Percentiles rank a stretch among this genome's conserved stretches.
phyloP scores from a whole-genome alignment of 2,113 vertebrate species.

The Aegotheles bennettii region DNA sequence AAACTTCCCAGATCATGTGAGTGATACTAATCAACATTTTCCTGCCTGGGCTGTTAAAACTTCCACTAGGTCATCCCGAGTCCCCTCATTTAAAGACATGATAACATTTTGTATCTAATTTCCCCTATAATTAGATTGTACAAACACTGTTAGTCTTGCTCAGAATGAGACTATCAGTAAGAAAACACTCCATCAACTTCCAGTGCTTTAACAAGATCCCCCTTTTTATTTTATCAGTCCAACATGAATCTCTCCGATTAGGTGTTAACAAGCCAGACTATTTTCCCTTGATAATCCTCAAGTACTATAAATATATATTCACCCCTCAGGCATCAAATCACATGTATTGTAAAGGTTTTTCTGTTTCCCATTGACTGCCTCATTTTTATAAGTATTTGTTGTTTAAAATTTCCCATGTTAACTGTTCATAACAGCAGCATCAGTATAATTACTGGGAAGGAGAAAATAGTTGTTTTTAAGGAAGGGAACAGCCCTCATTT shows the following conservation, averaged over 20 bases:
- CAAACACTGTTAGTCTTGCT: background rate
- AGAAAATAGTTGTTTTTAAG: background rate
- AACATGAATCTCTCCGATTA: constrained; percentile 4
- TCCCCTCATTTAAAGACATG: background rate
- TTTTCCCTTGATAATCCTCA: background rate
- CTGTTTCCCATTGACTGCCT: background rate
- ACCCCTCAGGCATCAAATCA: background rate
- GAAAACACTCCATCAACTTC: constrained; percentile 21
- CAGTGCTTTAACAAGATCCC: background rate
- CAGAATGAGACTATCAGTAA: background rate
- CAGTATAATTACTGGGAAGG: background rate
- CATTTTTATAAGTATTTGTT: background rate
- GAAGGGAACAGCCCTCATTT: background rate
- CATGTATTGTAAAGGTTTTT: background rate
- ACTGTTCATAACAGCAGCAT: background rate
- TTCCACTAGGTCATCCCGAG: background rate
- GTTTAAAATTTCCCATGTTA: background rate
- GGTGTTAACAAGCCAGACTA: constrained; percentile 9
- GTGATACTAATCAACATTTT: background rate
- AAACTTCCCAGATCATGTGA: background rate
- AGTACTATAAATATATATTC: background rate
- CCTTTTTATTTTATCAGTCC: constrained; percentile 10
- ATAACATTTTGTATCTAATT: constrained; percentile 14
- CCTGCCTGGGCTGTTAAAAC: background rate
- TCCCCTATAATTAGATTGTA: background rate